Evolutionary conservation across 2,797 vertebrate genomes (phyloP), one percentile per base, ranked within the genome.

Genomic region (Coregonus suidteri): DNA sequence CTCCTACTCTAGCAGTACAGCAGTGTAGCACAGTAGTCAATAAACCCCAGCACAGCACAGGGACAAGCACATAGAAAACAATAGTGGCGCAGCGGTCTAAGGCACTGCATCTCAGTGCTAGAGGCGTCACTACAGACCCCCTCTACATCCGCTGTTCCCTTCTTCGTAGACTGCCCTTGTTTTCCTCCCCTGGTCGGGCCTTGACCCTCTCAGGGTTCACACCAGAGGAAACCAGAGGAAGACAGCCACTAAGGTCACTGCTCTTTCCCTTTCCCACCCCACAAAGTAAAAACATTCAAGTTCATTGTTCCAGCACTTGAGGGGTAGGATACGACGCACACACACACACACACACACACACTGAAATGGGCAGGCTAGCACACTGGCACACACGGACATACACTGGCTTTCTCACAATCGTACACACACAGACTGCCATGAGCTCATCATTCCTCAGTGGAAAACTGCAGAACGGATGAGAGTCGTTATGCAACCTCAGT

Each of bases 191-290:
- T 90, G 75, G 80, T 84, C 87, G 73, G 80, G 85, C 87, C 76
- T 93, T 93, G 93, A 95, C 91, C 92, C 83, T 79, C 74, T 84
- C 82, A 85, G 83, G 91, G 92, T 92, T 93, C 91, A 90, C 4
- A 52, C 75, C 59, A 85, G 86, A 90, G 91, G 92, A 95, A 93
- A 52, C 75, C 59, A 85, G 86, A 90, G 91, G 92, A 95, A 93
- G 81, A 80, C 84, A 74, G 82, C 74, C 75, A 87, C 85, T 89
- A 83, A 86, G 92, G 90, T 93, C 92, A 87, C 65, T 76, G 84
- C 86, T 88, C 82, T 81, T 91, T 90, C 86, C 91, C 77, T 81
- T 88, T 89, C 86, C 90, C 85, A 82, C 79, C 77, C 82, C 75
- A 86, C 75, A 77, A 74, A 78, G 67, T 6, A 68, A 34, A 69